Base-by-base conservation (phyloP, 2,888 invertebrate species). In the Orthosia cruda region DNA sequence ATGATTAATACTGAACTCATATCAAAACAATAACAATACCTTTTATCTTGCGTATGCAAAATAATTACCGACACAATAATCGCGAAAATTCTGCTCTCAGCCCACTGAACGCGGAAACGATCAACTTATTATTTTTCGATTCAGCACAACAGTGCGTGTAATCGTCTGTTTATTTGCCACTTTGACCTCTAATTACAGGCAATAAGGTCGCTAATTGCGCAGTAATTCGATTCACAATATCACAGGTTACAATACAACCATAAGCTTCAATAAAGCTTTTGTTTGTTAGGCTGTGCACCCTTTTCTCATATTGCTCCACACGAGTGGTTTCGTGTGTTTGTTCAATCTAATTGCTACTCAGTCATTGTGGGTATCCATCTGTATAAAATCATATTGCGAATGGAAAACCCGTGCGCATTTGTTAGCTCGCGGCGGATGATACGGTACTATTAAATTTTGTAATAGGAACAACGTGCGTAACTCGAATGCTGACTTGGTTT, bases 311-410 rank as follows among this genome's bases (percentile, higher is more conserved):
- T 95, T 95, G 95, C 96, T 95, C 92, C 93, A 89, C 89, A 86
- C 91, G 95, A 95, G 93, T 93, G 95, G 93, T 91, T 92, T 91
- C 91, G 89, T 93, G 90, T 95, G 95, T 96, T 96, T 96, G 96
- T 93, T 93, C 94, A 94, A 95, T 96, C 95, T 96, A 96, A 96
- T 96, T 96, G 96, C 95, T 94, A 95, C 93, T 95, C 95, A 94
- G 93, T 93, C 94, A 92, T 90, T 88, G 89, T 87, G 91, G 89
- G 93, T 92, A 95, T 93, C 94, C 95, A 93, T 92, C 90, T 92
- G 93, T 91, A 93, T 91, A 91, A 92, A 95, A 95, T 95, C 91
- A 94, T 95, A 93, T 92, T 93, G 93, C 91, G 91, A 87, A 88
- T 88, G 87, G 87, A 81, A 88, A 86, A 85, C 74, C 83, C 84